A percentile compares a stretch with the other conserved stretches of the same genome.
These are phyloP conservation scores for Thalassaphorura encarpata DNA, from an alignment of 1,140 invertebrate genomes.

Conservation along the genomic window DNA sequence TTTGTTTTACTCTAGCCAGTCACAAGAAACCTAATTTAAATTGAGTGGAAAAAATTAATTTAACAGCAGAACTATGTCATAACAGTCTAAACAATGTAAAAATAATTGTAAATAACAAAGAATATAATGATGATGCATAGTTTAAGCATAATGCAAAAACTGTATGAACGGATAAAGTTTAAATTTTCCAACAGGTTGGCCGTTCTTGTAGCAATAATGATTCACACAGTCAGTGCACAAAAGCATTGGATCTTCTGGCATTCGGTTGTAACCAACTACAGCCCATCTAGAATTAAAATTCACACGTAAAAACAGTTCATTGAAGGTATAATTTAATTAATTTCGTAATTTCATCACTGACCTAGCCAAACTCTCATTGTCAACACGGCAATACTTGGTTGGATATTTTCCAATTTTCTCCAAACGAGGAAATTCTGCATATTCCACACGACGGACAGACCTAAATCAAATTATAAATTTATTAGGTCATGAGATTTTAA, in stretches of 20 bases:
- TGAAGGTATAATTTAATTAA: too few species aligned
- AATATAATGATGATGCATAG: too few species aligned
- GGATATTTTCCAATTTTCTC: neutral
- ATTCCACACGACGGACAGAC: neutral
- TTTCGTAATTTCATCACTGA: constrained; percentile 33
- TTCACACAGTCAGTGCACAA: constrained; percentile 16
- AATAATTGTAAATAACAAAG: too few species aligned
- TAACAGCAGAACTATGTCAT: too few species aligned
- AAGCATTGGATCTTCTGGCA: constrained; percentile 23
- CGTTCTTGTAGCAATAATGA: constrained; percentile 15
- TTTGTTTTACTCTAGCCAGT: too few species aligned
- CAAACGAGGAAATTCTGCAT: neutral
- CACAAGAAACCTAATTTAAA: too few species aligned
- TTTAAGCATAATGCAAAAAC: too few species aligned
- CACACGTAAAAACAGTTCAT: too few species aligned
- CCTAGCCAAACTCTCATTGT: constrained; percentile 37
- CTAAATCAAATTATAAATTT: neutral
- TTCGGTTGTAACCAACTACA: constrained; percentile 10
- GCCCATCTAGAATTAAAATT: constrained; percentile 11
- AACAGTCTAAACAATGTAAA: too few species aligned
- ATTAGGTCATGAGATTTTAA: constrained; percentile 40
- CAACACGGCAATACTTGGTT: constrained; percentile 13
- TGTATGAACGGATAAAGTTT: constrained; percentile 12
- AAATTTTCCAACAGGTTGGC: constrained; percentile 8
- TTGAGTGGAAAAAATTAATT: too few species aligned